Percentiles rank a stretch among this genome's conserved stretches.
Evolutionary conservation across 2,888 invertebrate species (phyloP).

Genomic region (Desoria tigrina): DNA sequence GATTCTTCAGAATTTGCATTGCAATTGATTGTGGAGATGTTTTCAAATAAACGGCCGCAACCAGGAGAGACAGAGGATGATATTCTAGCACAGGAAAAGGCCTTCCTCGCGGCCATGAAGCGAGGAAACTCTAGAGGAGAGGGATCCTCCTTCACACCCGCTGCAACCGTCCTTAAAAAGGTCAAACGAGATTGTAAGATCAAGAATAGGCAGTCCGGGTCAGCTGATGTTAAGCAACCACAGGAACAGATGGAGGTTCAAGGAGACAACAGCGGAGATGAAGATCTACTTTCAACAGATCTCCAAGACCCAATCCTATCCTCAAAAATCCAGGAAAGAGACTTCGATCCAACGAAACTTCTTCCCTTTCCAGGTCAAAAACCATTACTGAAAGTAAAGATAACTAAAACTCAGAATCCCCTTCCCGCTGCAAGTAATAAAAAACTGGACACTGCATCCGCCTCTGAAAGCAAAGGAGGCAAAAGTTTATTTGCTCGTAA

Average conservation of each 20-base stretch:
- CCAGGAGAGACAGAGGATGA: slow-evolving; percentile 73
- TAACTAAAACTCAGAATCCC: too few relatives aligned
- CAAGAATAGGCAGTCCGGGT: background rate
- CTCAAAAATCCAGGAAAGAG: slow-evolving; percentile 18
- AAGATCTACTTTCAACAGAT: background rate
- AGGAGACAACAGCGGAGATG: background rate
- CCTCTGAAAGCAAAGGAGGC: too few relatives aligned
- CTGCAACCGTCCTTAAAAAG: slow-evolving; percentile 4
- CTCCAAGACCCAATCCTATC: too few relatives aligned
- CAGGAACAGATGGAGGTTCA: background rate
- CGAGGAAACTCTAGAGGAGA: background rate
- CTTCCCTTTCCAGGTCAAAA: slow-evolving; percentile 19
- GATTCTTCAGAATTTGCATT: too few relatives aligned
- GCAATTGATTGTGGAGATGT: too few relatives aligned
- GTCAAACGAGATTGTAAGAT: background rate
- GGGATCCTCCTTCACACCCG: background rate
- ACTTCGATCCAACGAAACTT: slow-evolving; percentile 33
- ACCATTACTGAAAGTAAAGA: slow-evolving; percentile 13
- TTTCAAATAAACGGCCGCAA: slow-evolving; percentile 65
- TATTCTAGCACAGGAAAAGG: slow-evolving; percentile 71
- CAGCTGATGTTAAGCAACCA: background rate
- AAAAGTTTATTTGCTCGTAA: slow-evolving; percentile 53
- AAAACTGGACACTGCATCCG: too few relatives aligned
- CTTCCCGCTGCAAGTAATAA: background rate
- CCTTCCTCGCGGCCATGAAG: slow-evolving; percentile 63